Evolutionary conservation across 2,113 vertebrate genomes (phyloP).

Genomic region (Leiothrix lutea): DNA sequence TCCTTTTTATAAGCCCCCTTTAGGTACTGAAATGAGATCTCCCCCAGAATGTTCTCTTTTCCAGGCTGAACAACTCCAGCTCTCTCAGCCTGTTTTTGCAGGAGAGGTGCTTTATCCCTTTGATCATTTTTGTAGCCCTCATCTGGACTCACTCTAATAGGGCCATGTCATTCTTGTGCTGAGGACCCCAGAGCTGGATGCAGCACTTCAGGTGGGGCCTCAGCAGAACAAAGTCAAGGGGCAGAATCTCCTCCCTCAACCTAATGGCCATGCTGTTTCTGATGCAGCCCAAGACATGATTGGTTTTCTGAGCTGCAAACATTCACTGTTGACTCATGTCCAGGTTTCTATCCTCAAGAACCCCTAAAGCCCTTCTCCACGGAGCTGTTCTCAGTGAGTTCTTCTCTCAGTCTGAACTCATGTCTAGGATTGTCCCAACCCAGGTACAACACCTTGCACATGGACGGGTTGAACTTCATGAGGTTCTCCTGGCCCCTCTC

Average conservation of each 20-base stretch:
- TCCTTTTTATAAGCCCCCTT: background rate
- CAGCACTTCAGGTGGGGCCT: background rate
- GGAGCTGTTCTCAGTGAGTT: background rate
- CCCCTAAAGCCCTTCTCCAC: background rate
- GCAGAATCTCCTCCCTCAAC: rapidly evolving
- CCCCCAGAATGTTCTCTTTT: background rate
- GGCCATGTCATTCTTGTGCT: background rate
- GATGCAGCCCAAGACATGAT: too few species aligned
- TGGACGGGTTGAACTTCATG: rapidly evolving
- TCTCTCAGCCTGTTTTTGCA: background rate
- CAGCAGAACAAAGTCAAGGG: background rate
- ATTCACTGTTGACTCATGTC: background rate
- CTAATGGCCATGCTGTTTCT: background rate
- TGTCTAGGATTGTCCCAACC: too few species aligned
- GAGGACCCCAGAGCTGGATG: background rate
- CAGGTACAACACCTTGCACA: background rate
- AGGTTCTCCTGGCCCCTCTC: background rate
- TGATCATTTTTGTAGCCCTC: background rate
- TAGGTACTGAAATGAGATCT: background rate
- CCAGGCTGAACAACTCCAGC: background rate
- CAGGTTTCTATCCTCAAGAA: background rate
- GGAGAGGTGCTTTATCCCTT: background rate
- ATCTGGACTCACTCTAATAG: background rate
- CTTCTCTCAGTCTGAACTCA: background rate
- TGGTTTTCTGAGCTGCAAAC: background rate